Evolutionary conservation across 1,140 invertebrate genomes (phyloP), one percentile per base, ranked within the genome.

Genomic region (Aplysia californica): DNA sequence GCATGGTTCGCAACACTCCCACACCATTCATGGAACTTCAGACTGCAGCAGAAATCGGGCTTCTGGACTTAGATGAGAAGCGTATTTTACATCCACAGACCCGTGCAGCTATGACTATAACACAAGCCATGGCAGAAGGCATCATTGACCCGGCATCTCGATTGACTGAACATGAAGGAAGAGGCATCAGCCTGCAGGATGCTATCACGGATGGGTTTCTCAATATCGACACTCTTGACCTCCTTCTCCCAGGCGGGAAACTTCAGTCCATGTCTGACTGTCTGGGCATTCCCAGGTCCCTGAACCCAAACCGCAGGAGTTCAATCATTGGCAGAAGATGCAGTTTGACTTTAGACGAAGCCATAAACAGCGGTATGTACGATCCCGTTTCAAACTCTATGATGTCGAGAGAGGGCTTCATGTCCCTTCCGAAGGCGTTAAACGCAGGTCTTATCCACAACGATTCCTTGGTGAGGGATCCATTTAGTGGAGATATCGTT

Each of bases 361-460:
- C 95, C 0, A 93, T 95, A 79, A 93, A 92, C 82, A 95, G 95
- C 29, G 94, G 92, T 80, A 93, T 98, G 82, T 93, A 93, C 38
- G 96, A 98, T 91, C 94, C 96, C 0, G 90, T 92, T 18, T 93
- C 93, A 35, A 86, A 86, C 76, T 84, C 81, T 6, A 77, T 86
- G 10, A 78, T 72, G 33, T 80, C 83, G 64, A 77, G 79, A 70
- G 69, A 81, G 10, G 82, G 82, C 26, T 78, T 80, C 61, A 56
- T 76, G 26, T 69, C 68, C 33, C 72, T 88, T 26, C 70, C 85
- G 21, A 94, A 96, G 86, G 96, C 96, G 4, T 94, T 96, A 10
- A 93, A 96, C 85, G 92, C 93, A 74, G 96, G 96, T 58, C 91
- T 96, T 20, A 94, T 98, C 59, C 93, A 95, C 44, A 83, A 80